Percentiles rank a stretch among this genome's conserved stretches.
These are phyloP conservation scores for Sphaeramia orbicularis DNA, from an alignment of 2,797 vertebrate species.

Conservation along the genomic window DNA sequence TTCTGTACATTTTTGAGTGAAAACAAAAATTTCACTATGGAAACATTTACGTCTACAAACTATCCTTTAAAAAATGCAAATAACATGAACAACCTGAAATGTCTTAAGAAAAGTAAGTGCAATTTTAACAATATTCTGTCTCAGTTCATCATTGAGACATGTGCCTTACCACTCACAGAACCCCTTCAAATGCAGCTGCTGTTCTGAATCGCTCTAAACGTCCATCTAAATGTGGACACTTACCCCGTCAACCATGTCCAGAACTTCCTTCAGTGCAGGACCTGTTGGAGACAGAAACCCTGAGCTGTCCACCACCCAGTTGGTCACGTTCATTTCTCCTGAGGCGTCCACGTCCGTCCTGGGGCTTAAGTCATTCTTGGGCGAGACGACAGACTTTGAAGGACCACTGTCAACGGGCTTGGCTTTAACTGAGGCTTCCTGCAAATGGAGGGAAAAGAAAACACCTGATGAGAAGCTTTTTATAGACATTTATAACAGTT, in stretches of 20 bases:
- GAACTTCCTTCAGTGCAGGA: constrained; percentile 90
- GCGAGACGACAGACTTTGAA: constrained; percentile 50
- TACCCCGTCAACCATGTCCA: constrained; percentile 96
- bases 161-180: too few relatives aligned
- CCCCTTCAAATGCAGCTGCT: too few relatives aligned
- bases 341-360: constrained; percentile 59
- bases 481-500: background rate
- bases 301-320: constrained; percentile 93
- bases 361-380: constrained; percentile 66
- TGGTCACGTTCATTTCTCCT: constrained; percentile 76
- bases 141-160: too few relatives aligned
- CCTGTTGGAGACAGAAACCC: constrained; percentile 89
- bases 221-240: constrained; percentile 36
- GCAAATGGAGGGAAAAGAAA: constrained; percentile 4
- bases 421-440: constrained; percentile 53
- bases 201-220: too few relatives aligned
- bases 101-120: too few relatives aligned
- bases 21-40: too few relatives aligned
- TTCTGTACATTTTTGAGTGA: too few relatives aligned
- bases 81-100: too few relatives aligned
- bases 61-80: too few relatives aligned
- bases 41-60: too few relatives aligned
- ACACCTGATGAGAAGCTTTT: background rate
- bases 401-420: constrained; percentile 36
- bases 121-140: too few relatives aligned